phyloP scores from a whole-genome alignment of 2,113 vertebrate species.

The Lepisosteus osseus region DNA sequence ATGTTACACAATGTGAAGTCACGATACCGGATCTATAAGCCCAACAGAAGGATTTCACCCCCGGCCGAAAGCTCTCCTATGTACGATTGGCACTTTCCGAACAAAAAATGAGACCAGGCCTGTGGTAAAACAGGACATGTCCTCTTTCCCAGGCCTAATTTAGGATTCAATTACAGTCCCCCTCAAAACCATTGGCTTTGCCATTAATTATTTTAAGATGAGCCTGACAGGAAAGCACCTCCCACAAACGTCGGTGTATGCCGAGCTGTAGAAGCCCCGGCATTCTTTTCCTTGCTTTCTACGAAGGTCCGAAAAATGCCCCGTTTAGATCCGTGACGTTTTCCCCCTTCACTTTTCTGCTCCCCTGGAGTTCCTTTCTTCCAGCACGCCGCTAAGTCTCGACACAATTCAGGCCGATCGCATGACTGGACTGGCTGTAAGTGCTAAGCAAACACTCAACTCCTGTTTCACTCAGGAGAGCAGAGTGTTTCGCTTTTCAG shows the following conservation, averaged over 20 bases:
- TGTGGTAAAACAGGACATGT: slow-evolving; percentile 69
- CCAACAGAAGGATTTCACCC: too few species aligned
- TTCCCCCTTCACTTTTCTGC: too few species aligned
- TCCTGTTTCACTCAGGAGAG: slow-evolving; percentile 56
- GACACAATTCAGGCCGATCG: slow-evolving; percentile 25
- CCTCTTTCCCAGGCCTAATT: slow-evolving; percentile 74
- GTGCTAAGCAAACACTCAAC: slow-evolving; percentile 40
- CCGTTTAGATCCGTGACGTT: slow-evolving; percentile 13
- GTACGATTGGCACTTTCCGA: too few species aligned
- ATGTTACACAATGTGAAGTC: too few species aligned
- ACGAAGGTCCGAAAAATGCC: slow-evolving; percentile 50
- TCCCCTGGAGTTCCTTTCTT: too few species aligned
- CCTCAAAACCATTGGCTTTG: slow-evolving; percentile 71
- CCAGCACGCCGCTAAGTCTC: slow-evolving; percentile 32
- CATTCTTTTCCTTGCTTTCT: slow-evolving; percentile 36
- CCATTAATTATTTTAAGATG: slow-evolving; percentile 79
- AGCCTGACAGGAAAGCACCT: slow-evolving; percentile 73
- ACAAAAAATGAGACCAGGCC: slow-evolving; percentile 58
- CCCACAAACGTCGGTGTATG: slow-evolving; percentile 48
- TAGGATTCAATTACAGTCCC: slow-evolving; percentile 77
- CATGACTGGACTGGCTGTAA: slow-evolving; percentile 43
- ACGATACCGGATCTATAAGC: too few species aligned
- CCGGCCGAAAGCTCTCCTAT: too few species aligned
- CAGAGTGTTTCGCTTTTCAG: slow-evolving; percentile 43
- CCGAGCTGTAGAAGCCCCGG: slow-evolving; percentile 28